These are phyloP conservation scores for Phymastichus coffea DNA, from an alignment of 1,140 invertebrate species.

Conservation along the genomic window DNA sequence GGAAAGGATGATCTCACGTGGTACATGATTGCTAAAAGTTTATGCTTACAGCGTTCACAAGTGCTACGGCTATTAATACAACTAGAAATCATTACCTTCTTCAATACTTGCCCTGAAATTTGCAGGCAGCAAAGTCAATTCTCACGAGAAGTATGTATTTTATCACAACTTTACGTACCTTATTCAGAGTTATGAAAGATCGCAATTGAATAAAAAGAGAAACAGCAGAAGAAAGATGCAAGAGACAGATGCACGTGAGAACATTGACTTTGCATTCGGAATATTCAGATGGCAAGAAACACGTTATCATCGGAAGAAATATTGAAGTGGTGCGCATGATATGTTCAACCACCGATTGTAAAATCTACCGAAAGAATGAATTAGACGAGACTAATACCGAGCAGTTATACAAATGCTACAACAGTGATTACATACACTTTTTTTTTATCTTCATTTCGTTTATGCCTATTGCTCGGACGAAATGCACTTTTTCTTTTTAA, in stretches of 20 bases:
- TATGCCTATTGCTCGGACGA: conserved; percentile 8
- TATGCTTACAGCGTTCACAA: conserved; percentile 10
- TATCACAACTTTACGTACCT: no score
- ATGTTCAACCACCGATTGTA: conserved; percentile 19
- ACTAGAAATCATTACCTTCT: conserved; percentile 1
- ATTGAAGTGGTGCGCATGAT: conserved; percentile 14
- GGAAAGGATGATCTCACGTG: no score
- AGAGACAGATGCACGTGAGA: no score
- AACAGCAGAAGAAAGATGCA: no score
- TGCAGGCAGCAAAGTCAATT: conserved; percentile 5
- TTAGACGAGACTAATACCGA: conserved; percentile 6
- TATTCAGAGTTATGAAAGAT: no score
- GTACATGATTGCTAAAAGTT: not conserved
- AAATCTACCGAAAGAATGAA: conserved; percentile 15
- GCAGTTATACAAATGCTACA: conserved; percentile 12
- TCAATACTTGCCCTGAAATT: not conserved
- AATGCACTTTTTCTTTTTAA: not conserved
- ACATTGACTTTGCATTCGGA: no score
- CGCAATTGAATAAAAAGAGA: no score
- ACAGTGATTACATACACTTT: not conserved
- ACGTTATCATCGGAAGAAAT: conserved; percentile 9
- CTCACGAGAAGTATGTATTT: no score
- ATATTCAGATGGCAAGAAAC: no score
- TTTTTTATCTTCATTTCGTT: not conserved
- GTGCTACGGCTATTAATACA: conserved; percentile 17